Base-by-base conservation (phyloP, 2,888 invertebrate genomes). In the Mesoligia furuncula region DNA sequence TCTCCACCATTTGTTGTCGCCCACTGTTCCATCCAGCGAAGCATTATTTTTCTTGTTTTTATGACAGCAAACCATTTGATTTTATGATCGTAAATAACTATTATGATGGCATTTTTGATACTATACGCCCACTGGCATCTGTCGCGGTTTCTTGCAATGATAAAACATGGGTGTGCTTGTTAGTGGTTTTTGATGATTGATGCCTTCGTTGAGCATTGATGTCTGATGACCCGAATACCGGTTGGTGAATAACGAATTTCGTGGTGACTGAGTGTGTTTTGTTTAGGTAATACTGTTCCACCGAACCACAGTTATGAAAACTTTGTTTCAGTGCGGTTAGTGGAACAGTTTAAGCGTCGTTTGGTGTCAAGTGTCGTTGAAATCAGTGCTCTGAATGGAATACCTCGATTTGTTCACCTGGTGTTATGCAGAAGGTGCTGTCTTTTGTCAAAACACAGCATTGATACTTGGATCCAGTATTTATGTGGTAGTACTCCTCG, bases 21-120 rank as follows among this genome's bases (percentile, higher is more conserved):
- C 87, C 87, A 87, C 87, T 36, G n/a, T 61, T 7, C 64, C 68
- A 76, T 73, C 78, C 78, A 84, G 69, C 77, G 79, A 70, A 70
- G 85, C 85, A 84, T 89, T 90, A 92, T 92, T 92, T 91, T 89
- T 91, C 90, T 85, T 88, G 87, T 92, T 92, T 92, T 92, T 92
- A 92, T 90, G 92, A 92, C 90, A 90, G 81, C 83, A 87, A 86
- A 86, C 83, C 87, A 87, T 90, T 90, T 91, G 88, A 90, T 91
- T 91, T 90, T 88, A 90, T 78, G 85, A 83, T 87, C 90, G 86
- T 91, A 90, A 92, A 92, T 91, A 87, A 91, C 89, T 89, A 80
- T 79, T 87, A 88, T 88, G 88, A 88, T 83, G 87, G 81, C 79
- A 82, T 77, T 80, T 86, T 88, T 82, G 72, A 83, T 71, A 74